These are phyloP conservation scores for Drosophila stalkeri DNA, from an alignment of 2,888 invertebrate genomes.

Conservation along the genomic window DNA sequence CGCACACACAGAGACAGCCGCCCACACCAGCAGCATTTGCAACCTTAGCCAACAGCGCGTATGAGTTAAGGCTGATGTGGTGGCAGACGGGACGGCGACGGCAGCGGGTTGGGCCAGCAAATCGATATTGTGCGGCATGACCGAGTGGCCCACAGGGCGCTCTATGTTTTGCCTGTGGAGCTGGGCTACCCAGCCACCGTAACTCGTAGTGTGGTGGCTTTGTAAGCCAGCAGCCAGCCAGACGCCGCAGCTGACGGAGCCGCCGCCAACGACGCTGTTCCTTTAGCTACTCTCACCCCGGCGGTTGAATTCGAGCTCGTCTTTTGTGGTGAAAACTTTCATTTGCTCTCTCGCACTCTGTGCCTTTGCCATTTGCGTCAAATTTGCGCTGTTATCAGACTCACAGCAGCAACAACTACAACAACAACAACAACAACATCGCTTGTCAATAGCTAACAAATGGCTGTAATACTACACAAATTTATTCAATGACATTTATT, in stretches of 20 bases:
- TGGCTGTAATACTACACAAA: slow-evolving; percentile 63
- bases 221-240: slow-evolving; percentile 49
- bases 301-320: slow-evolving; percentile 51
- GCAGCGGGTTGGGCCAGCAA: slow-evolving; percentile 42
- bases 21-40: slow-evolving; percentile 31
- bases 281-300: slow-evolving; percentile 45
- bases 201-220: slow-evolving; percentile 52
- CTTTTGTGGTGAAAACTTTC: slow-evolving; percentile 75
- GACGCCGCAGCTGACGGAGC: slow-evolving; percentile 60
- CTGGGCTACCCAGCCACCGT: slow-evolving; percentile 18
- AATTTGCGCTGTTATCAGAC: slow-evolving; percentile 71
- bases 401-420: slow-evolving; percentile 40
- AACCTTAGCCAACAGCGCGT: slow-evolving; percentile 67
- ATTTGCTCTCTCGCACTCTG: slow-evolving; percentile 46
- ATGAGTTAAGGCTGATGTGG: slow-evolving; percentile 52
- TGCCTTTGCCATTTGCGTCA: slow-evolving; percentile 44
- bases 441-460: slow-evolving; percentile 60
- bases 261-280: slow-evolving; percentile 27
- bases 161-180: slow-evolving; percentile 60
- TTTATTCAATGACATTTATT: slow-evolving; percentile 72
- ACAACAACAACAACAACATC: slow-evolving; percentile 19
- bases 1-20: slow-evolving; percentile 8
- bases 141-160: slow-evolving; percentile 76
- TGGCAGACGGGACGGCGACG: neutral
- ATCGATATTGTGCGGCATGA: slow-evolving; percentile 80